Conservation (phyloP, 2,888 invertebrate species). For the Drepanosiphum platanoidis region DNA sequence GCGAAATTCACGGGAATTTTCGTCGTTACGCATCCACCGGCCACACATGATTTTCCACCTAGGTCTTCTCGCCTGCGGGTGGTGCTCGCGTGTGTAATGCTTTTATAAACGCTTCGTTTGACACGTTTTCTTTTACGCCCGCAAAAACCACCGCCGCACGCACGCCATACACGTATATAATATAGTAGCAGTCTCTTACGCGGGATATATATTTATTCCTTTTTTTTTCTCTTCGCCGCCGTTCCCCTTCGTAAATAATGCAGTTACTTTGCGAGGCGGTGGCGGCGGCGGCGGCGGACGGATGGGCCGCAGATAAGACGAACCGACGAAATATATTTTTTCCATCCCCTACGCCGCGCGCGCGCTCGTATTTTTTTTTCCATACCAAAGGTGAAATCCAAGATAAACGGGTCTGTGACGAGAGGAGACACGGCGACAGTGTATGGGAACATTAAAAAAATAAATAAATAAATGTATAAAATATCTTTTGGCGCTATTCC, state of each 20-base stretch:
- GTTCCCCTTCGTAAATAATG: conserved; percentile 38
- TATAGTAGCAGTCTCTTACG: background rate
- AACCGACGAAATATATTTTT: conserved; percentile 42
- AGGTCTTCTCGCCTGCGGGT: background rate
- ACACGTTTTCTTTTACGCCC: conserved; percentile 37
- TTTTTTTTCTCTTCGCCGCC: background rate
- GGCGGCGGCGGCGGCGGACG: background rate
- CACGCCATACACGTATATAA: background rate
- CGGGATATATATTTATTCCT: background rate
- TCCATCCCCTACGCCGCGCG: background rate
- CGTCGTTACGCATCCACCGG: background rate
- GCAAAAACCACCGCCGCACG: conserved; percentile 3
- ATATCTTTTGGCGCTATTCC: conserved; percentile 47
- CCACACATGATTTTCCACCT: background rate
- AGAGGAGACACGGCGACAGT: no score
- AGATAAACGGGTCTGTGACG: conserved; percentile 47
- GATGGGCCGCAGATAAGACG: conserved; percentile 23
- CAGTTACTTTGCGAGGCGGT: conserved; percentile 2
- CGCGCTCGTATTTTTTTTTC: background rate
- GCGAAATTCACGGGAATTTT: background rate
- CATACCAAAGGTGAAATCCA: conserved; percentile 45
- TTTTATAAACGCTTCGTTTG: conserved; percentile 49
- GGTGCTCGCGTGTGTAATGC: conserved; percentile 21
- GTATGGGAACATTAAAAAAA: conserved; percentile 22
- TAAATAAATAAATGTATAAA: no score